Evolutionary conservation across 2,113 vertebrate genomes (phyloP).

Genomic region (Spilogale gracilis): DNA sequence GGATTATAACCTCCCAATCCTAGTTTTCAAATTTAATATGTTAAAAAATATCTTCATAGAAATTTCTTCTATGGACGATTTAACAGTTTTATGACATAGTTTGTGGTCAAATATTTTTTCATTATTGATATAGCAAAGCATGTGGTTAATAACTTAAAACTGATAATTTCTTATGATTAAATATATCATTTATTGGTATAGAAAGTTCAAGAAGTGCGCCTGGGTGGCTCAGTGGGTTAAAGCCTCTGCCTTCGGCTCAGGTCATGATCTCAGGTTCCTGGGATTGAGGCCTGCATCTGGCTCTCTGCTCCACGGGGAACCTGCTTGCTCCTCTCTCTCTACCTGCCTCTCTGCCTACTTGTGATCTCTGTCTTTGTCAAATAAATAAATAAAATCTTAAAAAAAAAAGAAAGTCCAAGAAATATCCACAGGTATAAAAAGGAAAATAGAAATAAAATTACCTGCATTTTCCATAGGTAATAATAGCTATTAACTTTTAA

Average conservation of each 20-base stretch:
- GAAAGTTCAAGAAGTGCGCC: background rate
- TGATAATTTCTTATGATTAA: background rate
- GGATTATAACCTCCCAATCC: background rate
- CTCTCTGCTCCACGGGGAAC: too few relatives aligned
- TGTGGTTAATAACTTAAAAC: background rate
- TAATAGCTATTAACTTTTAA: background rate
- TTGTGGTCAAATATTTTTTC: background rate
- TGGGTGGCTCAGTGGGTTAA: too few relatives aligned
- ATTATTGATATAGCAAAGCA: background rate
- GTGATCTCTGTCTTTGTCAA: too few relatives aligned
- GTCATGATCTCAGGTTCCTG: too few relatives aligned
- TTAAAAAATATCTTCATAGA: background rate
- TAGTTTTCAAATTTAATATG: background rate
- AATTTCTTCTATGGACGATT: background rate
- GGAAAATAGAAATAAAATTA: background rate
- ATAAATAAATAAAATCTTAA: too few relatives aligned
- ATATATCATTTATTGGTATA: background rate
- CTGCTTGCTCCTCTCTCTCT: too few relatives aligned
- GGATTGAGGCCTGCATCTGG: too few relatives aligned
- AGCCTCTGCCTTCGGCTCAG: too few relatives aligned
- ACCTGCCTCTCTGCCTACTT: too few relatives aligned
- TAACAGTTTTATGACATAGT: constrained; percentile 15
- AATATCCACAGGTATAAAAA: background rate
- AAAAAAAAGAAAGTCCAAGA: background rate
- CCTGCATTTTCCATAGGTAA: background rate